Evolutionary conservation across 2,113 vertebrate genomes (phyloP).

Genomic region (Pyrgilauda ruficollis): DNA sequence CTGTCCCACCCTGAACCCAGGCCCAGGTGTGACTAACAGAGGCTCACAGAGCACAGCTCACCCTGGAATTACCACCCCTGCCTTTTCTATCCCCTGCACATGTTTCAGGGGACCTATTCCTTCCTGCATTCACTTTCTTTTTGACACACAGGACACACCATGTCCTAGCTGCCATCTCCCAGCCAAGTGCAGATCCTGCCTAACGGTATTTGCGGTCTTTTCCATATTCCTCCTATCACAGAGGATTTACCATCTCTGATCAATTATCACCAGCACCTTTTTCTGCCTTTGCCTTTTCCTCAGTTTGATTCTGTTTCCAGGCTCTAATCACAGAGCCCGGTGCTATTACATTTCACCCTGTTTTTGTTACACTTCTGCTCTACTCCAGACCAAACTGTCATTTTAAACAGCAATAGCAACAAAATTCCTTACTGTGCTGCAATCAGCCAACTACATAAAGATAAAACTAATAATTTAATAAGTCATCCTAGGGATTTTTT

Average conservation of each 20-base stretch:
- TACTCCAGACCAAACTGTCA: background rate
- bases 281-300: background rate
- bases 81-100: background rate
- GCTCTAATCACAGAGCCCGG: background rate
- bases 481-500: background rate
- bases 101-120: accelerated
- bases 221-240: background rate
- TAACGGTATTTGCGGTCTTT: background rate
- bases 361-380: background rate
- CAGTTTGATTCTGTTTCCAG: background rate
- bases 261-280: background rate
- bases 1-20: accelerated
- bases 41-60: background rate
- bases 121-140: background rate
- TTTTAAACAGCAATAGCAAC: conserved; percentile 6
- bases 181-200: background rate
- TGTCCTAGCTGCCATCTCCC: background rate
- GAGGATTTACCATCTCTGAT: background rate
- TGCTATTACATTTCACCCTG: background rate
- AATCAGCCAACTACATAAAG: background rate
- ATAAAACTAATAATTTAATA: conserved; percentile 12
- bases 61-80: background rate
- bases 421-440: background rate
- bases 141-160: background rate
- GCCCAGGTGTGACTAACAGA: background rate